Evolutionary conservation across 2,113 vertebrate species (phyloP).

Genomic region (Rhagologus leucostigma): DNA sequence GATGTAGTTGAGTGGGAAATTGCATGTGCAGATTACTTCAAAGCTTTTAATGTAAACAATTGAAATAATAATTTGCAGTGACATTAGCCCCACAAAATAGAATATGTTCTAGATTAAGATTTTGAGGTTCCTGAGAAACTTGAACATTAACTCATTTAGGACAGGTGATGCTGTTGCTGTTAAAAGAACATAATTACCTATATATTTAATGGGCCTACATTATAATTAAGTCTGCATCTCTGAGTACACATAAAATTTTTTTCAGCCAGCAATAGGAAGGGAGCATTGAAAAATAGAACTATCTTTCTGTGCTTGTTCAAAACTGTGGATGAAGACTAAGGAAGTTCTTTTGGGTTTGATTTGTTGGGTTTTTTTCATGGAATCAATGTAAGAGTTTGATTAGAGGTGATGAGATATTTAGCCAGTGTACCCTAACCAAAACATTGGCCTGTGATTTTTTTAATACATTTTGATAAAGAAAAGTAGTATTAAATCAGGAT

Average conservation of each 20-base stretch:
- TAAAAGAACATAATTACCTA: neutral
- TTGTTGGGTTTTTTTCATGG: neutral
- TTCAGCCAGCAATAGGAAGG: neutral
- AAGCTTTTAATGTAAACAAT: neutral
- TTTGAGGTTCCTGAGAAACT: neutral
- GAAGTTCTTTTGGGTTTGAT: neutral
- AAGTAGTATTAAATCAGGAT: neutral
- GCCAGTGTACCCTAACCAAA: neutral
- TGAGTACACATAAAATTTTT: neutral
- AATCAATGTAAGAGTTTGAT: neutral
- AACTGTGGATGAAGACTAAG: neutral
- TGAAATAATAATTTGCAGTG: neutral
- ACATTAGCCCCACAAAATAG: neutral
- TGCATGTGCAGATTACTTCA: neutral
- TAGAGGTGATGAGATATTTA: neutral
- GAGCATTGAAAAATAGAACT: neutral
- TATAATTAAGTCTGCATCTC: neutral
- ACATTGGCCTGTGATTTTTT: neutral
- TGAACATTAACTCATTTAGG: neutral
- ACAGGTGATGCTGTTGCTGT: neutral
- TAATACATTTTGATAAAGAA: neutral
- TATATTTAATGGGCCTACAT: neutral
- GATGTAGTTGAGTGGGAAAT: neutral
- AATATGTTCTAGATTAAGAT: neutral
- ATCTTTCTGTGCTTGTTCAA: neutral